Conservation (phyloP, 1,140 invertebrate genomes). For the Phthorimaea operculella region DNA sequence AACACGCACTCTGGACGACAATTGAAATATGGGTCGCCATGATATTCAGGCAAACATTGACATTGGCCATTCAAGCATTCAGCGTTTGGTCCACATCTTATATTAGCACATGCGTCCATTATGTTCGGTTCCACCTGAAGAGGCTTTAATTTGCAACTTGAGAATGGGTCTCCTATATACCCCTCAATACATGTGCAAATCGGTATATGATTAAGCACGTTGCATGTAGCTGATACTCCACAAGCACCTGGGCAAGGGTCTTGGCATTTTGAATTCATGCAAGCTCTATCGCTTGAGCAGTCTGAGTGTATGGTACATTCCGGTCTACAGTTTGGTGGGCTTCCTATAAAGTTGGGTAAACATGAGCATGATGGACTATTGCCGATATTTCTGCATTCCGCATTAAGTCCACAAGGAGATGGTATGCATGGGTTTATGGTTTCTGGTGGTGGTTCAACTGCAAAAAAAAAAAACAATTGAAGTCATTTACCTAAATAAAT, state of each 20-base stretch:
- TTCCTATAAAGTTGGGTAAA: slow-evolving; percentile 72
- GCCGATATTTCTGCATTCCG: slow-evolving; percentile 72
- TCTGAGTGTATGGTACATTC: slow-evolving; percentile 76
- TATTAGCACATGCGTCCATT: slow-evolving; percentile 70
- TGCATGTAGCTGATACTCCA: slow-evolving; percentile 73
- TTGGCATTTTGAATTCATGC: slow-evolving; percentile 74
- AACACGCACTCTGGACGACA: slow-evolving; percentile 86
- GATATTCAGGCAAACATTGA: slow-evolving; percentile 73
- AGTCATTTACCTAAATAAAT: too few species aligned
- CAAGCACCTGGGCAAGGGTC: slow-evolving; percentile 82
- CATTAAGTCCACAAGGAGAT: slow-evolving; percentile 77
- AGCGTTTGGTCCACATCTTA: slow-evolving; percentile 82
- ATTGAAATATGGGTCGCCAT: slow-evolving; percentile 73
- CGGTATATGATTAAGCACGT: slow-evolving; percentile 73
- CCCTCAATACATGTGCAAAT: slow-evolving; percentile 74
- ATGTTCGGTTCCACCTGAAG: slow-evolving; percentile 62
- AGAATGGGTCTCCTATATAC: slow-evolving; percentile 79
- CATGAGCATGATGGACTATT: slow-evolving; percentile 74
- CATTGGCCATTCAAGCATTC: slow-evolving; percentile 77
- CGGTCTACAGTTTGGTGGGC: slow-evolving; percentile 76
- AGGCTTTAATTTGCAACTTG: slow-evolving; percentile 70
- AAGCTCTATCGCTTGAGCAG: slow-evolving; percentile 72
- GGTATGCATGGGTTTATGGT: slow-evolving; percentile 71
- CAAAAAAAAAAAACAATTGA: slow-evolving; percentile 44
- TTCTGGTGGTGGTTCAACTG: slow-evolving; percentile 39